These are phyloP conservation scores for Erpobdella octoculata DNA, from an alignment of 2,888 invertebrate species.

Conservation along the genomic window DNA sequence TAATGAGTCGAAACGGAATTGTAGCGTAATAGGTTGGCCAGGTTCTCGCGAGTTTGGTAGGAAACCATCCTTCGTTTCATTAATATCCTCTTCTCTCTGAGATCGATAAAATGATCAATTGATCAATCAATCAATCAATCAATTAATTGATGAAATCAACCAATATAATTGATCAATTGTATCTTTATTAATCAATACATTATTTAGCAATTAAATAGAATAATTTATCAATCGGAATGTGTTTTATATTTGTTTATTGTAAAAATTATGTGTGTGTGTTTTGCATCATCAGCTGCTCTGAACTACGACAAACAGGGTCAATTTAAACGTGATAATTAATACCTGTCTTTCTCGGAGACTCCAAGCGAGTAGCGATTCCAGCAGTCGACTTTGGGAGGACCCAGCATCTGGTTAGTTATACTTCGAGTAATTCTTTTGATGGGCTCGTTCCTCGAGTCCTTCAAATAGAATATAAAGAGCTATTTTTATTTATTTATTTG, in stretches of 20 bases:
- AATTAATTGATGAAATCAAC: no score
- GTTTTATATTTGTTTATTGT: background rate
- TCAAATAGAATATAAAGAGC: no score
- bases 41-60: background rate
- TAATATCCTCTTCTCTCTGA: background rate
- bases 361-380: background rate
- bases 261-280: background rate
- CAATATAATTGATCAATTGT: no score
- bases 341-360: background rate
- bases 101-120: no score
- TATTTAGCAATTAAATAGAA: no score
- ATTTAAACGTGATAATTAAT: no score
- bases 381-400: constrained; percentile 3
- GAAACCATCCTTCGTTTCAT: background rate
- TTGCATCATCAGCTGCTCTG: no score
- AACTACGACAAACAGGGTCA: no score
- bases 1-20: background rate
- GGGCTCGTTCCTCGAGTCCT: background rate
- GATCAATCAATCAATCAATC: no score
- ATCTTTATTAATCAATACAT: no score
- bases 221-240: no score
- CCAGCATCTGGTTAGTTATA: background rate
- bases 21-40: constrained; percentile 6
- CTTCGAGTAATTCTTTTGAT: background rate
- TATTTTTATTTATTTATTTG: no score